Evolutionary conservation across 2,797 vertebrate species (phyloP).

Genomic region (Synanceia verrucosa): DNA sequence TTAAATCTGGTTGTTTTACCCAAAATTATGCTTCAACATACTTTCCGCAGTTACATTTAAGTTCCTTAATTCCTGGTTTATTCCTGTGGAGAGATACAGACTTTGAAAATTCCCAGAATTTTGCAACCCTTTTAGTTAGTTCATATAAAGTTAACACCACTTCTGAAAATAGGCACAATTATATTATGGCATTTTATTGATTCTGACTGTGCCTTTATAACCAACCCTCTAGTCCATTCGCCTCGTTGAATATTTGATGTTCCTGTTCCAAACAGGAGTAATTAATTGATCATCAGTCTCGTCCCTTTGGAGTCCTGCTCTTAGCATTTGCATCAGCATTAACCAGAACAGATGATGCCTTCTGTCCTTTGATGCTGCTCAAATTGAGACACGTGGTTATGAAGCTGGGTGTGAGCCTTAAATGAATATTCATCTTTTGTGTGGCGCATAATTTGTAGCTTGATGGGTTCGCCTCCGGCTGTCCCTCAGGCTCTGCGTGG

Average conservation of each 20-base stretch:
- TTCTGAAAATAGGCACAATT: not conserved
- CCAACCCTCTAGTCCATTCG: not conserved
- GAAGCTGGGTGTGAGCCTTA: not conserved
- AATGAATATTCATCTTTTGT: constrained; percentile 28
- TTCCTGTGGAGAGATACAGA: no score
- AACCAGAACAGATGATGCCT: not conserved
- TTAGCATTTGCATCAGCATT: constrained; percentile 10
- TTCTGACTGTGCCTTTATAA: not conserved
- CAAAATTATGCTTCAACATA: no score
- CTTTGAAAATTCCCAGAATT: no score
- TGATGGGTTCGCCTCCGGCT: not conserved
- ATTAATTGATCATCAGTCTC: not conserved
- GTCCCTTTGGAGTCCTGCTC: not conserved
- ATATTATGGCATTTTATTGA: not conserved
- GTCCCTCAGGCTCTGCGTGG: not conserved
- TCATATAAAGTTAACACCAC: not conserved
- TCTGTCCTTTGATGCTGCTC: constrained; percentile 14
- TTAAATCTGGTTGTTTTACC: no score
- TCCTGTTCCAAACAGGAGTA: not conserved
- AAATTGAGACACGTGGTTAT: not conserved
- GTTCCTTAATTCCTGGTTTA: no score
- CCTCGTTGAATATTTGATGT: constrained; percentile 4
- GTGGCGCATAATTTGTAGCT: not conserved
- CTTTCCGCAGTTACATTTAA: no score
- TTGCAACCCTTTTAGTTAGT: no score